phyloP scores from a whole-genome alignment of 1,140 invertebrate species.

The Rhagoletis pomonella region DNA sequence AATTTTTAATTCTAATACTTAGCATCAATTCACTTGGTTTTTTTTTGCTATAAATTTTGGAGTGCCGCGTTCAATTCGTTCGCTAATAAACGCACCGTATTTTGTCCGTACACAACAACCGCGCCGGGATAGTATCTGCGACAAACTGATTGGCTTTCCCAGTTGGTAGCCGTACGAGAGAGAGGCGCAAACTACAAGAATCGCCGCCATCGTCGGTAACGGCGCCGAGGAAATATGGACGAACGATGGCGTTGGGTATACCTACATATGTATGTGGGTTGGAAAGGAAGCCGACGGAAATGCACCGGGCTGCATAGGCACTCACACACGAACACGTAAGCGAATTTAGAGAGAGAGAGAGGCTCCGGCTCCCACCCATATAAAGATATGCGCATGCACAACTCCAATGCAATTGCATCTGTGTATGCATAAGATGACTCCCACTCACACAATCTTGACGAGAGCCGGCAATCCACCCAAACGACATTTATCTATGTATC shows the following conservation, averaged over 20 bases:
- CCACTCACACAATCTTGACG: not conserved
- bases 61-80: constrained; percentile 15
- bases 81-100: constrained; percentile 35
- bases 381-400: not conserved
- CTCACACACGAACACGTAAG: not conserved
- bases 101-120: constrained; percentile 34
- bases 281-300: constrained; percentile 2
- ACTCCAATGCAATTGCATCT: not conserved
- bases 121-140: constrained; percentile 42
- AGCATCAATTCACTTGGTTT: not conserved
- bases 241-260: not conserved
- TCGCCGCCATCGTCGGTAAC: not conserved
- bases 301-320: not conserved
- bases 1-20: not conserved
- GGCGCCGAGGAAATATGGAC: not conserved
- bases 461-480: not conserved
- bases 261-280: not conserved
- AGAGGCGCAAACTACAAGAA: constrained; percentile 40
- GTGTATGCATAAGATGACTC: not conserved
- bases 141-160: constrained; percentile 52
- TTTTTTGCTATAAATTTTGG: not conserved
- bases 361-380: not conserved
- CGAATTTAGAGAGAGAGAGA: not conserved
- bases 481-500: too few species aligned
- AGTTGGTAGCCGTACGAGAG: constrained; percentile 28